These are phyloP conservation scores for Neomonachus schauinslandi DNA, from an alignment of 2,113 vertebrate genomes.

Conservation along the genomic window DNA sequence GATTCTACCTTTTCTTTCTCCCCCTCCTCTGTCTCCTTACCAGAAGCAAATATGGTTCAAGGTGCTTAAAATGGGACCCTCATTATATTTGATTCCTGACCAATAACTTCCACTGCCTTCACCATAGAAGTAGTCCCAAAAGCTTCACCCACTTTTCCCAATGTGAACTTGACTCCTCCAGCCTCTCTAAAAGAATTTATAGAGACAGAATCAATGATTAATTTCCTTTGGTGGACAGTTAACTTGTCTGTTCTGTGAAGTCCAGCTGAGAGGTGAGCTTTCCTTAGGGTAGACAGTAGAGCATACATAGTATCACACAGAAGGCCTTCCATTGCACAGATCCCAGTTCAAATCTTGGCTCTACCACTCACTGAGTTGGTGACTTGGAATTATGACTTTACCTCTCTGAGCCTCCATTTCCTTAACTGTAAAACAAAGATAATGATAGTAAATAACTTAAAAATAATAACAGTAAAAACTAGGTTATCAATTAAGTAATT, in stretches of 20 bases:
- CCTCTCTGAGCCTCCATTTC: background rate
- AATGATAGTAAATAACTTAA: background rate
- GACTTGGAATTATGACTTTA: constrained; percentile 9
- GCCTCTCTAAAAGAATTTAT: background rate
- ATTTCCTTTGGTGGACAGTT: background rate
- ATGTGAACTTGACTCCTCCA: background rate
- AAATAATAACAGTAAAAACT: background rate
- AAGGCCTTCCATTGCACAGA: background rate
- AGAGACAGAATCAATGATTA: background rate
- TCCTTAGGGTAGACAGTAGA: background rate
- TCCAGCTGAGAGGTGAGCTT: background rate
- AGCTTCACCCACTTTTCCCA: background rate
- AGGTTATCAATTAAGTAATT: background rate
- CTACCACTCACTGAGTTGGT: background rate
- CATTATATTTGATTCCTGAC: background rate
- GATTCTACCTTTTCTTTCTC: background rate
- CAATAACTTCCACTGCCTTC: background rate
- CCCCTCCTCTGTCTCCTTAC: background rate
- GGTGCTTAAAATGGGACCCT: background rate
- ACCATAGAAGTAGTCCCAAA: background rate
- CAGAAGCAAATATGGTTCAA: background rate
- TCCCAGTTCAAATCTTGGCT: background rate
- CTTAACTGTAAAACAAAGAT: background rate
- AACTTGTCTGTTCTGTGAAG: background rate
- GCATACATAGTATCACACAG: background rate